Base-by-base conservation (phyloP, 2,797 vertebrate species). In the Carcharodon carcharias region DNA sequence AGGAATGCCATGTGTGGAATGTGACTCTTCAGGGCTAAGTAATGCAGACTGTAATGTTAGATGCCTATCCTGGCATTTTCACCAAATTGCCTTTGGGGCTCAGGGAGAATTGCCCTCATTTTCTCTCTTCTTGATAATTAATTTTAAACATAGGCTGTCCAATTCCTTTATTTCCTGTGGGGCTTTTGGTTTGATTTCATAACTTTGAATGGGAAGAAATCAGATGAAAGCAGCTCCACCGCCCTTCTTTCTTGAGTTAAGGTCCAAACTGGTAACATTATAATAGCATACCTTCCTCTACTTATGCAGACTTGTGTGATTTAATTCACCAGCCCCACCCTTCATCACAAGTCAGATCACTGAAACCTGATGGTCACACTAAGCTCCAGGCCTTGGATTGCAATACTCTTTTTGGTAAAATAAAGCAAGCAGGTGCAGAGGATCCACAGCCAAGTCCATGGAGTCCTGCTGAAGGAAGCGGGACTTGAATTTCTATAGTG, bases 51-150 rank as follows among this genome's bases (percentile, higher is more conserved):
- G 45, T 23, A 85, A 58, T 58, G 89, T 92, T 92, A 63, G 89
- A 92, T 92, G 58, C 35, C n/a, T 92, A 92, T n/a, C 56, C 58
- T 63, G 89, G 89, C 35, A 92, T 92, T n/a, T 63, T 92, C 89
- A 58, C 14, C 35, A 92, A 92, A 63, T 92, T 56, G 31, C 58
- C 88, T 61, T 91, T 35, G 12, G 58, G 58, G 89, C 58, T 61
- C 50, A 92, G 56, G 16, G 31, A 92, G 18, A 85, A 50, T 45
- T 77, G 73, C 8, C 12, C 73, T 2, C 11, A n/a, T 77, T 82
- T 45, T 8, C 45, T 50, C 45, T 50, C 45, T 26, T 85, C 40
- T 26, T 6, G 21, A 8, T 40, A 6, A 2, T 0, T 23, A 5
- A 23, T 50, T 85, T 45, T 85, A 85, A 85, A 40, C 16, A 80